phyloP scores from a whole-genome alignment of 2,888 invertebrate genomes.

The Sinodicranocentrus sp. region DNA sequence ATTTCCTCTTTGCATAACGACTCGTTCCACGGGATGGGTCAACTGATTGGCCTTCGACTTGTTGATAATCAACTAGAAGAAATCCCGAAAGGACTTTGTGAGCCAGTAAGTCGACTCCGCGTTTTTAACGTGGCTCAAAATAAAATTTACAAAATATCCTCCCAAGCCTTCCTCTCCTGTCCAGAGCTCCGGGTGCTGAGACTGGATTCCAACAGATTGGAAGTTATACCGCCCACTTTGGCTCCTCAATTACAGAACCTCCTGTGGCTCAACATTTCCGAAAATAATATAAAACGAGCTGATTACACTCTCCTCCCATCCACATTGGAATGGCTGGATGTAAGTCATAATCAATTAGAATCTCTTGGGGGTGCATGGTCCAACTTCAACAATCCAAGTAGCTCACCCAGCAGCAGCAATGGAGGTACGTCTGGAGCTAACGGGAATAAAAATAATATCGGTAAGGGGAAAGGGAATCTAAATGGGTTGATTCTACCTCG shows the following conservation, averaged over 20 bases:
- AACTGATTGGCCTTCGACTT: constrained; percentile 87
- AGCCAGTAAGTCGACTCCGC: constrained; percentile 85
- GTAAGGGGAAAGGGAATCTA: constrained; percentile 43
- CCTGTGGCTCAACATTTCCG: constrained; percentile 89
- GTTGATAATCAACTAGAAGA: constrained; percentile 89
- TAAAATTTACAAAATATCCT: constrained; percentile 87
- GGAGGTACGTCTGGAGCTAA: constrained; percentile 69
- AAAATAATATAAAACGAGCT: constrained; percentile 86
- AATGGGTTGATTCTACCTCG: constrained; percentile 5
- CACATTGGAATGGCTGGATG: constrained; percentile 88
- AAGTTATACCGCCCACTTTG: constrained; percentile 80
- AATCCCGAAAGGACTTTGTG: constrained; percentile 87
- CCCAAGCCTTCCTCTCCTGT: constrained; percentile 87
- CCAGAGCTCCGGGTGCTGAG: constrained; percentile 86
- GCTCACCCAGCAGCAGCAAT: constrained; percentile 76
- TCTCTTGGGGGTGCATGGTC: constrained; percentile 76
- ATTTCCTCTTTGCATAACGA: constrained; percentile 86
- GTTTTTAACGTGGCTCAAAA: constrained; percentile 90
- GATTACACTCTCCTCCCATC: constrained; percentile 89
- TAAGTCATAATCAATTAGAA: constrained; percentile 87
- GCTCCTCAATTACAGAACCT: constrained; percentile 81
- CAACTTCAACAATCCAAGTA: constrained; percentile 28
- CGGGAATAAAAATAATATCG: constrained; percentile 22
- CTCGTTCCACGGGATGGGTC: constrained; percentile 86
- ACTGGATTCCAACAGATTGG: constrained; percentile 87